phyloP scores from a whole-genome alignment of 2,888 invertebrate genomes.

The Thecophora atra region DNA sequence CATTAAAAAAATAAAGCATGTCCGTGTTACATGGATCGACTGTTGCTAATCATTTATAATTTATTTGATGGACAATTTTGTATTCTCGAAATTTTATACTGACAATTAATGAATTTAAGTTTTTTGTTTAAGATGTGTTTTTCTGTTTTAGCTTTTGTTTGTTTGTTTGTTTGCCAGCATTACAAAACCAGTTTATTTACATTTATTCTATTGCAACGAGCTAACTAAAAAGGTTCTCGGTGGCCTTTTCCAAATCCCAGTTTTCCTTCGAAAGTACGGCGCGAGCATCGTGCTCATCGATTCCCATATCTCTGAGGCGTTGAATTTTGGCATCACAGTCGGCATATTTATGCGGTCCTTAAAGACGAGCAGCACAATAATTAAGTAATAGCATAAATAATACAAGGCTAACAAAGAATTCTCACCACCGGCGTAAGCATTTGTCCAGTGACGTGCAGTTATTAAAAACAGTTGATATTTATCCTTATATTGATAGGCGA shows the following conservation, averaged over 20 bases:
- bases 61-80: constrained; percentile 29
- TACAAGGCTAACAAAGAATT: not conserved
- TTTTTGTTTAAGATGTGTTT: no score
- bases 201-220: constrained; percentile 45
- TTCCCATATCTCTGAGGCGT: constrained; percentile 92
- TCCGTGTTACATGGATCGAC: no score
- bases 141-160: no score
- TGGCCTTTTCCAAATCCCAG: constrained; percentile 93
- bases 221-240: constrained; percentile 88
- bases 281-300: constrained; percentile 87
- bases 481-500: constrained; percentile 96
- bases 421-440: constrained; percentile 87
- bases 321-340: constrained; percentile 90
- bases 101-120: no score
- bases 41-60: constrained; percentile 19
- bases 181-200: constrained; percentile 32
- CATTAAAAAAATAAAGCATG: no score
- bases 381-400: no score
- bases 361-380: constrained; percentile 13
- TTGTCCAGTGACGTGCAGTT: constrained; percentile 97
- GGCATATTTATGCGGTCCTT: constrained; percentile 77
- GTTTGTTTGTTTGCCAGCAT: constrained; percentile 14
- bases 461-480: constrained; percentile 84
- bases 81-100: constrained; percentile 14
- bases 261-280: constrained; percentile 91